Evolutionary conservation across 2,797 vertebrate genomes (phyloP).

Genomic region (Catostomus latipinnis): DNA sequence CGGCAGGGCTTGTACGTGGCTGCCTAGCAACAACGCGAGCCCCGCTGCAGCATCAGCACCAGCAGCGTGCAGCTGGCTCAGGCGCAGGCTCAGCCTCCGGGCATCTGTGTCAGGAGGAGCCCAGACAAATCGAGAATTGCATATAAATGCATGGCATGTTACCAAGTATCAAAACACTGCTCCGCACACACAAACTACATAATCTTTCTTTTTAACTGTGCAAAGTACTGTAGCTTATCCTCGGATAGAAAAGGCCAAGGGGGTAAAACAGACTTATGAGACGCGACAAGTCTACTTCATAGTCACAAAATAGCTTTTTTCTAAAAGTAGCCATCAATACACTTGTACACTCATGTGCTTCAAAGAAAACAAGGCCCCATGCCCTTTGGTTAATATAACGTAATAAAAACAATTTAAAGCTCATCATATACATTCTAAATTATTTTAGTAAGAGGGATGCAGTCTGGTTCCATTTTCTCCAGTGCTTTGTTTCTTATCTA

Average conservation of each 20-base stretch:
- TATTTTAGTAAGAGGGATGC: not conserved
- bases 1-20: constrained; percentile 60
- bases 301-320: not conserved
- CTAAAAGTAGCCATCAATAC: not conserved
- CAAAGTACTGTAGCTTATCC: too few relatives aligned
- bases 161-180: not conserved
- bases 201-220: too few relatives aligned
- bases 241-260: too few relatives aligned
- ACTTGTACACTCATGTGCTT: not conserved
- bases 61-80: constrained; percentile 48
- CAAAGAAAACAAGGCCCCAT: constrained; percentile 1
- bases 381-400: not conserved
- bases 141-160: not conserved
- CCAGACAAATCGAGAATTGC: not conserved
- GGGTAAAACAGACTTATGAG: too few relatives aligned
- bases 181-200: not conserved
- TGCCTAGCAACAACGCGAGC: constrained; percentile 78
- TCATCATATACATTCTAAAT: not conserved
- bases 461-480: not conserved
- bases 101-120: not conserved
- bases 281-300: not conserved
- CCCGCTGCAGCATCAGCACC: constrained; percentile 75
- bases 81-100: constrained; percentile 35
- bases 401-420: not conserved
- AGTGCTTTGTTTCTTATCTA: not conserved